These are phyloP conservation scores for Pampusana beccarii DNA, from an alignment of 2,113 vertebrate species.

Conservation along the genomic window DNA sequence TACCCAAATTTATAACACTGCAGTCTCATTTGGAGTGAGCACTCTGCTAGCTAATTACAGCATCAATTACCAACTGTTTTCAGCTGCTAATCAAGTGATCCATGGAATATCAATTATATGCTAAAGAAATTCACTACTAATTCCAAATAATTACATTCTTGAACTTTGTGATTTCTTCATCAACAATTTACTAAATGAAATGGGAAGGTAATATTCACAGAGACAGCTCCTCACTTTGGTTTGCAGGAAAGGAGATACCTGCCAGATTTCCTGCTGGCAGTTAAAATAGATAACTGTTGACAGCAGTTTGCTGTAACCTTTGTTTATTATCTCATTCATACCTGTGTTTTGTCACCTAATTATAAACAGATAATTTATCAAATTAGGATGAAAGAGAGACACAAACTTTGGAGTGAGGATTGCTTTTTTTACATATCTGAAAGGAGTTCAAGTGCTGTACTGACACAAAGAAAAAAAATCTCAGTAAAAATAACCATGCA, in stretches of 20 bases:
- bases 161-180: conserved; percentile 2
- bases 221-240: background rate
- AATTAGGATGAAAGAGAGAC: background rate
- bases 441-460: background rate
- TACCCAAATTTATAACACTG: conserved; percentile 8
- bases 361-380: background rate
- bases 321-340: background rate
- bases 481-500: background rate
- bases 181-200: background rate
- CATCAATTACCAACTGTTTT: conserved; percentile 17
- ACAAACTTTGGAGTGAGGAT: background rate
- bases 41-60: conserved; percentile 25
- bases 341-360: background rate
- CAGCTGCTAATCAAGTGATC: conserved; percentile 42
- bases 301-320: background rate
- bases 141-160: conserved; percentile 16
- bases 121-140: conserved; percentile 16
- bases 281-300: background rate
- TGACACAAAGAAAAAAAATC: background rate
- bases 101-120: conserved; percentile 21
- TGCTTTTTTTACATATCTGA: background rate
- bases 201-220: background rate
- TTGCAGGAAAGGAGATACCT: background rate
- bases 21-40: background rate
- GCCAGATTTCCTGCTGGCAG: background rate